Evolutionary conservation across 2,888 invertebrate genomes (phyloP).

Genomic region (Dermolepida albohirtum): DNA sequence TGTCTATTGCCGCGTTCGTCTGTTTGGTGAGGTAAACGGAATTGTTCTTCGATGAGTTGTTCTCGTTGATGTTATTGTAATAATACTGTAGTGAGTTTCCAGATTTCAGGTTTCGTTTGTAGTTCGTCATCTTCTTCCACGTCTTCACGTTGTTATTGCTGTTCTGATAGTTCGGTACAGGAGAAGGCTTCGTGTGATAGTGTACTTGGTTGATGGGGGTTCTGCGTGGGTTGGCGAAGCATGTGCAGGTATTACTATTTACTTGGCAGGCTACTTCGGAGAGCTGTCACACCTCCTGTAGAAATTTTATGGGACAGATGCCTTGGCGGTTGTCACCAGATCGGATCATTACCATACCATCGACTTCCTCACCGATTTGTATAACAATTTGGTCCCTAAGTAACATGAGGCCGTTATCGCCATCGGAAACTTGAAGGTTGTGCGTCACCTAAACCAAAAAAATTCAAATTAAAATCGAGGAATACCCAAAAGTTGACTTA

Average conservation of each 20-base stretch:
- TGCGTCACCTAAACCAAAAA: slow-evolving; percentile 68
- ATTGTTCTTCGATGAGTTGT: slow-evolving; percentile 59
- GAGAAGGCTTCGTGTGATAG: slow-evolving; percentile 50
- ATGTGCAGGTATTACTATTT: slow-evolving; percentile 55
- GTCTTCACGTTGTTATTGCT: slow-evolving; percentile 45
- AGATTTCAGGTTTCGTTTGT: slow-evolving; percentile 49
- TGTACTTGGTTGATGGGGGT: slow-evolving; percentile 58
- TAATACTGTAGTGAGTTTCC: slow-evolving; percentile 63
- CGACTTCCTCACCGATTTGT: slow-evolving; percentile 89
- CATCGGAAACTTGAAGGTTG: slow-evolving; percentile 88
- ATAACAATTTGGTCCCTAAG: slow-evolving; percentile 95
- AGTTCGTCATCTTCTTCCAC: slow-evolving; percentile 50
- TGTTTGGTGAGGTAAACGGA: slow-evolving; percentile 54
- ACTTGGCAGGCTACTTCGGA: slow-evolving; percentile 59
- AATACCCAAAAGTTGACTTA: no score
- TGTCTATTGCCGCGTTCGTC: slow-evolving; percentile 49
- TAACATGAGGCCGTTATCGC: slow-evolving; percentile 83
- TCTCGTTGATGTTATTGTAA: slow-evolving; percentile 63
- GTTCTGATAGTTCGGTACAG: slow-evolving; percentile 53
- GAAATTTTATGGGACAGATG: slow-evolving; percentile 92
- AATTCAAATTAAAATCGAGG: no score
- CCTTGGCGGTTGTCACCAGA: slow-evolving; percentile 94
- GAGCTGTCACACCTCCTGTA: slow-evolving; percentile 93
- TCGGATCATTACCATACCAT: slow-evolving; percentile 94
- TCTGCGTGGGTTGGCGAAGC: slow-evolving; percentile 48